Evolutionary conservation across 2,113 vertebrate genomes (phyloP), one percentile per base, ranked within the genome.

Genomic region (Megaleporinus macrocephalus): DNA sequence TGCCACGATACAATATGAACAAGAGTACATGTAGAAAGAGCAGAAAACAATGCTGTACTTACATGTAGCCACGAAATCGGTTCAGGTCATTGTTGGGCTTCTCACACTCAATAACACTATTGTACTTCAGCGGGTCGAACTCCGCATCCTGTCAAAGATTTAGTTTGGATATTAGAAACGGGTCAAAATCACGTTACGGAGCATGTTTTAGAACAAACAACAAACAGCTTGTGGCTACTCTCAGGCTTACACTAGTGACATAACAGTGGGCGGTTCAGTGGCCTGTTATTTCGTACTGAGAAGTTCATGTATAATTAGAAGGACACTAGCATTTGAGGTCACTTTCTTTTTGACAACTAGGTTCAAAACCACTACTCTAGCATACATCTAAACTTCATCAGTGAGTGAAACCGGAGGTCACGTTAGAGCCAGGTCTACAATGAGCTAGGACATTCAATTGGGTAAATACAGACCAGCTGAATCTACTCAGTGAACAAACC

Each of bases 21-120:
- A 36, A 22, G 9, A 76, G 30, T 16, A 59, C 49, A 1, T 49
- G n/a, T n/a, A n/a, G 22, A 27, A 18, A 26, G 44, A 30, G 27
- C 15, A 30, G 26, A 22, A 61, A 78, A 26, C 53, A 77, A 63
- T 53, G 59, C 63, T 51, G 51, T 49, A 98, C 98, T 99, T 92
- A 99, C 98, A 97, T 97, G 95, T 95, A 97, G 55, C 98, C 98
- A 83, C 92, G 92, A 90, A 99, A 99, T 83, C 97, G 92, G 90
- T 94, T 96, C 88, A 99, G 93, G 91, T 99, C 96, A 4, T 98
- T 98, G 93, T 99, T 99, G 72, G 98, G 98, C 88, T 97, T 98
- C 91, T 99, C 98, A 41, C 98, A 99, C 90, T 99, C 98, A 73
- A 99, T 97, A 0, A 96, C n/a, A 36, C 96, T 95, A 93, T 94